Conservation (phyloP, 2,113 vertebrate species). For the Rallus limicola region DNA sequence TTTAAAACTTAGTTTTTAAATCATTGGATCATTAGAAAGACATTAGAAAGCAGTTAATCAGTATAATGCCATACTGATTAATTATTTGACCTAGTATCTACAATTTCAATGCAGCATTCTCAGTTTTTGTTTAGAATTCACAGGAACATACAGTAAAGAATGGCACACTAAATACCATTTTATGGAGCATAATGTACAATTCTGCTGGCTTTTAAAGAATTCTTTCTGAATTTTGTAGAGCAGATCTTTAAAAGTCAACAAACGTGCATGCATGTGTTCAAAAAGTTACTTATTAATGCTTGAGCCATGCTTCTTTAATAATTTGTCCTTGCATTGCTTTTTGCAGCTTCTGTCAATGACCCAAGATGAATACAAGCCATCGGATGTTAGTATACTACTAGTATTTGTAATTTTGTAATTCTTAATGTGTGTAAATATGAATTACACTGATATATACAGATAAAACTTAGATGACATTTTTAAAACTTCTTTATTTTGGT, state of each 20-base stretch:
- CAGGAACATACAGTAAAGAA: background rate
- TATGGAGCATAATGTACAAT: background rate
- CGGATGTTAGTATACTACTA: slow-evolving; percentile 90
- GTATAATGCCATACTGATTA: slow-evolving; percentile 56
- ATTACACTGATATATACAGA: background rate
- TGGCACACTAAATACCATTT: background rate
- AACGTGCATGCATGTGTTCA: background rate
- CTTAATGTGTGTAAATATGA: background rate
- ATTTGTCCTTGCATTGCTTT: slow-evolving; percentile 78
- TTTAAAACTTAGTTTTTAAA: slow-evolving; percentile 58
- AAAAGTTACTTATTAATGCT: slow-evolving; percentile 30
- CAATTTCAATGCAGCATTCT: background rate
- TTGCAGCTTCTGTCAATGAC: slow-evolving; percentile 93
- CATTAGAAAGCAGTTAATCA: slow-evolving; percentile 69
- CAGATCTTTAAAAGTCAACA: background rate
- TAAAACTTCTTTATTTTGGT: background rate
- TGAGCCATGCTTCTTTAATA: slow-evolving; percentile 67
- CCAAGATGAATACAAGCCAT: slow-evolving; percentile 93
- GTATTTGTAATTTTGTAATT: slow-evolving; percentile 39
- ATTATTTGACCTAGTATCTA: background rate
- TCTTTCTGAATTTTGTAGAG: slow-evolving; percentile 31
- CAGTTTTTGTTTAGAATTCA: background rate
- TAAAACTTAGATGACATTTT: background rate
- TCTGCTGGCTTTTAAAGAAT: slow-evolving; percentile 12
- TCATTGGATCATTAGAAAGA: slow-evolving; percentile 31